phyloP scores from a whole-genome alignment of 2,797 vertebrate species.

The Muraenolepis orangiensis region DNA sequence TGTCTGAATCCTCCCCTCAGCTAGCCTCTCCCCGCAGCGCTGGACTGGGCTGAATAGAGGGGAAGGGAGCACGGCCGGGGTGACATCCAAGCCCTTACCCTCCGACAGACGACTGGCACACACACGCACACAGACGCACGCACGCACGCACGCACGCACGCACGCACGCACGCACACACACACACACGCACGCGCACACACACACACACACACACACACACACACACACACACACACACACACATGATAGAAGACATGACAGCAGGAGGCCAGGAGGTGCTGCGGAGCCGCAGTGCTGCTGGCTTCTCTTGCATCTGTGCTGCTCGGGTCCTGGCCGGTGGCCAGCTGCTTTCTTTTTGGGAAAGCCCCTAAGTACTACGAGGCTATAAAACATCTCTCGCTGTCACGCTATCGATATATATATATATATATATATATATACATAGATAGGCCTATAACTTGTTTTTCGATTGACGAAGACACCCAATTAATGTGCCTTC shows the following conservation, averaged over 20 bases:
- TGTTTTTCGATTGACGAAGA: constrained; percentile 66
- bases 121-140: no score
- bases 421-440: not conserved
- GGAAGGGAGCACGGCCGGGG: constrained; percentile 48
- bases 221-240: no score
- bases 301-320: constrained; percentile 61
- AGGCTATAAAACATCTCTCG: constrained; percentile 42
- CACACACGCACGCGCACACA: no score
- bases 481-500: constrained; percentile 53
- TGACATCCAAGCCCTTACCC: constrained; percentile 46
- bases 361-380: constrained; percentile 68
- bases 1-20: constrained; percentile 61
- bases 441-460: constrained; percentile 60
- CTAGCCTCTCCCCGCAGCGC: constrained; percentile 54
- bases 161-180: no score
- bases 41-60: constrained; percentile 56
- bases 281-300: constrained; percentile 55
- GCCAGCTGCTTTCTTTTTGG: constrained; percentile 68
- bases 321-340: constrained; percentile 51
- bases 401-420: not conserved
- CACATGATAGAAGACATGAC: constrained; percentile 67
- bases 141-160: no score
- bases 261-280: constrained; percentile 63
- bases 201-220: no score
- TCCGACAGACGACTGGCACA: constrained; percentile 71